Conservation (phyloP, 2,888 invertebrate species). For the Nemurella pictetii region DNA sequence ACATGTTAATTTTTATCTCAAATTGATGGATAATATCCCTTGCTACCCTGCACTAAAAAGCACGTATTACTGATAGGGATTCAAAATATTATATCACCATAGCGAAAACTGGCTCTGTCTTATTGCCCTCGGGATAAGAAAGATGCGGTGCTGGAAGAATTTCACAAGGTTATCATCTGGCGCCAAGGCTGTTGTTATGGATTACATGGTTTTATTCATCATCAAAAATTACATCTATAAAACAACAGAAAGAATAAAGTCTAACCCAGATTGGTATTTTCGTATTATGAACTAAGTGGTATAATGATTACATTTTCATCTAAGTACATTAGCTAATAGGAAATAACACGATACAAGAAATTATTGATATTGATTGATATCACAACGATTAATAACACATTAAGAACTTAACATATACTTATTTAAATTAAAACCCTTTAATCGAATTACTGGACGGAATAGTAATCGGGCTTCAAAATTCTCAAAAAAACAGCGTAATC, state of each 20-base stretch:
- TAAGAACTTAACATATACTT: too few relatives aligned
- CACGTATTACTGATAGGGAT: background rate
- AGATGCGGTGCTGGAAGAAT: background rate
- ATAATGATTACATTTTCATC: too few relatives aligned
- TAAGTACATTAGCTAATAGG: background rate
- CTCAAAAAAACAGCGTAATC: too few relatives aligned
- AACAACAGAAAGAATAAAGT: background rate
- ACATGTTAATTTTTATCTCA: background rate
- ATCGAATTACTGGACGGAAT: background rate
- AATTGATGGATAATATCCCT: background rate
- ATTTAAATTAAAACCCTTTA: too few relatives aligned
- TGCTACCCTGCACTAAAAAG: background rate
- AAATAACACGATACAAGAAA: background rate
- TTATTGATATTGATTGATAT: background rate
- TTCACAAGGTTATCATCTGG: background rate
- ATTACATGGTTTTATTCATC: background rate
- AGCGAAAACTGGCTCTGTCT: background rate
- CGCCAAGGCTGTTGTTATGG: background rate
- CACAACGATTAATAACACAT: background rate
- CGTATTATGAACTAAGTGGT: too few relatives aligned
- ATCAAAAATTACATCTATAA: background rate
- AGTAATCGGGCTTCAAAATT: background rate
- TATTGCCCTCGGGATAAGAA: background rate
- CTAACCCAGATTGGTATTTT: too few relatives aligned
- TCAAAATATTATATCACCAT: background rate